A percentile compares a stretch with the other conserved stretches of the same genome.
Evolutionary conservation across 2,797 vertebrate species (phyloP).

Genomic region (Gymnothorax reevesii): DNA sequence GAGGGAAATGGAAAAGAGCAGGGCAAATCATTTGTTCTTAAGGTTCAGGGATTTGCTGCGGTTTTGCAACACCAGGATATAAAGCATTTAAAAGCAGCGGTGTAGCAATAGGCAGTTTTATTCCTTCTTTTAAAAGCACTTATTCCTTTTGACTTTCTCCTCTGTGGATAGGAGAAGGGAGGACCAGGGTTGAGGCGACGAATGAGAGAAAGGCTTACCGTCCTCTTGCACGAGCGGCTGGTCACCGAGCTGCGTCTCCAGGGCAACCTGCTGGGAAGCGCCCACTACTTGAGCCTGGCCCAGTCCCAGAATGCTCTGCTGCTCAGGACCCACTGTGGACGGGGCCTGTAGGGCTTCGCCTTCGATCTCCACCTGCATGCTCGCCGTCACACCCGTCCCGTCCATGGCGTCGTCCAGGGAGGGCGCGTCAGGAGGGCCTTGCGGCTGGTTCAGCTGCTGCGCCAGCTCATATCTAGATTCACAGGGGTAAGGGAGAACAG

Average conservation of each 20-base stretch:
- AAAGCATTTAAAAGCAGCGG: neutral
- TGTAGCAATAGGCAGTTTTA: neutral
- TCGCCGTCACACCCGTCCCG: conserved; percentile 73
- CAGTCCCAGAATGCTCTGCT: conserved; percentile 85
- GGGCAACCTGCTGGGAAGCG: conserved; percentile 75
- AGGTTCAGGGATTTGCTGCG: neutral
- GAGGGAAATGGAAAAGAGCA: neutral
- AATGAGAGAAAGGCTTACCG: conserved; percentile 65
- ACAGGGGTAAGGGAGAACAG: neutral
- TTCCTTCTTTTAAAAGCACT: neutral
- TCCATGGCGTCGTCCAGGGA: conserved; percentile 77
- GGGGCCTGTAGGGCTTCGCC: conserved; percentile 75
- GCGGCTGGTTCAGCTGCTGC: conserved; percentile 87
- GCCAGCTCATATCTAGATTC: conserved; percentile 87
- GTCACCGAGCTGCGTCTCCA: conserved; percentile 78
- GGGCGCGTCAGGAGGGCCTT: conserved; percentile 67
- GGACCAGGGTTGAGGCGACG: neutral
- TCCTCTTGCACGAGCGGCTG: conserved; percentile 83
- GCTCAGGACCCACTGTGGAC: conserved; percentile 64
- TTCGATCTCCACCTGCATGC: conserved; percentile 87
- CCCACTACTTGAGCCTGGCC: conserved; percentile 81
- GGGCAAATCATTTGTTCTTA: neutral
- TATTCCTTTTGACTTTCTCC: neutral
- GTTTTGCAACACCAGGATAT: neutral
- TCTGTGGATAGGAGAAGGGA: neutral